Evolutionary conservation across 2,113 vertebrate species (phyloP).

Genomic region (Tauraco erythrolophus): DNA sequence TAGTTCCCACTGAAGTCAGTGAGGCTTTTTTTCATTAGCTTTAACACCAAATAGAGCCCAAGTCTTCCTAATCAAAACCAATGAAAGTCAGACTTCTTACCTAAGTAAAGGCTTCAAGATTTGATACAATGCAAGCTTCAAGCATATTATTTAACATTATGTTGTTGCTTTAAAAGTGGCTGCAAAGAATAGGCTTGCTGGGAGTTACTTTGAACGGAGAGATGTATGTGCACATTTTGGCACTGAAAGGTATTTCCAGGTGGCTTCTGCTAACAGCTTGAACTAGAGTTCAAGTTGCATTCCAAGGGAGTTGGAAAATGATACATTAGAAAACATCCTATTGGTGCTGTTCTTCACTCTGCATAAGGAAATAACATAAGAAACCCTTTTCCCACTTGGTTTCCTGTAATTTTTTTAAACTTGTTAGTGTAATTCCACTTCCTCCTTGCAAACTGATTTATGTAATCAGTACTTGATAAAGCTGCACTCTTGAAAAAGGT

Average conservation of each 20-base stretch:
- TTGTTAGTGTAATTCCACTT: conserved; percentile 45
- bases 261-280: neutral
- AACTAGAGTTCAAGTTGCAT: conserved; percentile 33
- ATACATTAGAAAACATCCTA: conserved; percentile 17
- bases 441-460: conserved; percentile 53
- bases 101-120: neutral
- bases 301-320: conserved; percentile 1
- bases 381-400: conserved; percentile 16
- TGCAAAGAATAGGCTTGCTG: neutral
- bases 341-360: conserved; percentile 1
- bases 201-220: neutral
- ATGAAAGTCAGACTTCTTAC: neutral
- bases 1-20: neutral
- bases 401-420: conserved; percentile 44
- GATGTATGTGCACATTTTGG: neutral
- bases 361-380: conserved; percentile 64
- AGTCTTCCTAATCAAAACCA: neutral
- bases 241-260: neutral
- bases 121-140: neutral
- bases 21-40: neutral
- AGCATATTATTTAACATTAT: neutral
- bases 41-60: neutral
- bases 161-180: neutral
- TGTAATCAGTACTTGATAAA: conserved; percentile 40
- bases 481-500: neutral